Conservation (phyloP, 92 coral and sea anemone genomes). For the Heteractis magnifica region DNA sequence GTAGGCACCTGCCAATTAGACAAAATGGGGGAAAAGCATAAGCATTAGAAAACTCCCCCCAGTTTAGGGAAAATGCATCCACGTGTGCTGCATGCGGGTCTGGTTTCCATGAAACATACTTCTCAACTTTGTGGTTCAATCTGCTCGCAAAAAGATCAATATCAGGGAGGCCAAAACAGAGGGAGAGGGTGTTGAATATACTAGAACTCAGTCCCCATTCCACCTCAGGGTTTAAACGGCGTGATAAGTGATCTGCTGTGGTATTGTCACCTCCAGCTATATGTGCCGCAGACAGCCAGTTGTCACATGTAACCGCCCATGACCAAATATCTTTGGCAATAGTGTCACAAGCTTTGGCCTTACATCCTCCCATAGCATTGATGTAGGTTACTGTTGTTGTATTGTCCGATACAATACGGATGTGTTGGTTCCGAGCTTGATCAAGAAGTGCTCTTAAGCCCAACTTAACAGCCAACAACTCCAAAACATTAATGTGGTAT, state of each 20-base stretch:
- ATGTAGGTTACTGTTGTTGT: slow-evolving; percentile 38
- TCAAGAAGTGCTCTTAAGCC: too few species aligned
- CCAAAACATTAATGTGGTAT: too few species aligned
- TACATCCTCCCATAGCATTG: slow-evolving; percentile 49
- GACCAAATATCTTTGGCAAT: slow-evolving; percentile 37
- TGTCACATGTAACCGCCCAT: slow-evolving; percentile 43
- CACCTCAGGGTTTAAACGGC: slow-evolving; percentile 17
- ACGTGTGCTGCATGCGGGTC: slow-evolving; percentile 37
- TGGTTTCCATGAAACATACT: slow-evolving; percentile 56
- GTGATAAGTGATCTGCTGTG: slow-evolving; percentile 34
- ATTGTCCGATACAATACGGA: background rate
- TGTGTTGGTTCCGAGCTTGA: too few species aligned
- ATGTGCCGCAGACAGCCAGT: slow-evolving; percentile 55
- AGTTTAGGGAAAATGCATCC: slow-evolving; percentile 56
- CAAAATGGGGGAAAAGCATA: background rate
- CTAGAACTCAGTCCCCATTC: slow-evolving; percentile 20
- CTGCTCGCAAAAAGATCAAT: slow-evolving; percentile 60
- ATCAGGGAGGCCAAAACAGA: slow-evolving; percentile 12
- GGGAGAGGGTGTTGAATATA: slow-evolving; percentile 3
- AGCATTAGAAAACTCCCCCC: slow-evolving; percentile 25
- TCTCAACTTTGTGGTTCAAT: slow-evolving; percentile 39
- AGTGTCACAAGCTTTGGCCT: slow-evolving; percentile 30
- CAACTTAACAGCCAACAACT: too few species aligned
- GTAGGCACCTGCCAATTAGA: background rate
- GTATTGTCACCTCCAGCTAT: slow-evolving; percentile 40